phyloP scores from a whole-genome alignment of 2,888 invertebrate genomes.

The Galerucella calmariensis region DNA sequence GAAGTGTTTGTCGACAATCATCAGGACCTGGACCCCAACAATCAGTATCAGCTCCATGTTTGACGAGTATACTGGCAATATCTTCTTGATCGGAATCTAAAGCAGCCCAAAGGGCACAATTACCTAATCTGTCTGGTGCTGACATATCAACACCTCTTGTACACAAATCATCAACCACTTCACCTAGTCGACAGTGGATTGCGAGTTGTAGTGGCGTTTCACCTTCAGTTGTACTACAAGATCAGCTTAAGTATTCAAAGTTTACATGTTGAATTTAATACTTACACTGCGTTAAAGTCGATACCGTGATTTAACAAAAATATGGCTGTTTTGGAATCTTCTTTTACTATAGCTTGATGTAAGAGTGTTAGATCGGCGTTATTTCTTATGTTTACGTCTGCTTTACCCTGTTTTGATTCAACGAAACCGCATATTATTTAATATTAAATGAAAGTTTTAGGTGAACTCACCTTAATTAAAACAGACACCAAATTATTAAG shows the following conservation, averaged over 20 bases:
- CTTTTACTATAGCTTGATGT: constrained; percentile 87
- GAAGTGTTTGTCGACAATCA: constrained; percentile 83
- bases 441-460: constrained; percentile 53
- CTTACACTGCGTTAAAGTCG: constrained; percentile 83
- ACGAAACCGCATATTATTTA: constrained; percentile 63
- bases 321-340: constrained; percentile 83
- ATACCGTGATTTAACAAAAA: constrained; percentile 90
- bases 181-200: constrained; percentile 83
- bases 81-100: constrained; percentile 88
- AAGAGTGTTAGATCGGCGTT: constrained; percentile 84
- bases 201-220: constrained; percentile 88
- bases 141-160: constrained; percentile 88
- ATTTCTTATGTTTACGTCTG: constrained; percentile 86
- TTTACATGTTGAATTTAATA: constrained; percentile 35
- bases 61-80: constrained; percentile 85
- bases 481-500: constrained; percentile 72
- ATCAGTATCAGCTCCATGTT: constrained; percentile 92
- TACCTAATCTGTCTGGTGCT: constrained; percentile 70
- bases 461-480: constrained; percentile 45
- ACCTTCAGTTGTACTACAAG: constrained; percentile 76
- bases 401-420: constrained; percentile 74
- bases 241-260: neutral
- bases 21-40: constrained; percentile 90
- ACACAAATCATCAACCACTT: constrained; percentile 88
- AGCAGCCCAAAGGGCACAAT: constrained; percentile 89